Evolutionary conservation across 2,888 invertebrate species (phyloP).

Genomic region (Acanthococcus lagerstroemiae): DNA sequence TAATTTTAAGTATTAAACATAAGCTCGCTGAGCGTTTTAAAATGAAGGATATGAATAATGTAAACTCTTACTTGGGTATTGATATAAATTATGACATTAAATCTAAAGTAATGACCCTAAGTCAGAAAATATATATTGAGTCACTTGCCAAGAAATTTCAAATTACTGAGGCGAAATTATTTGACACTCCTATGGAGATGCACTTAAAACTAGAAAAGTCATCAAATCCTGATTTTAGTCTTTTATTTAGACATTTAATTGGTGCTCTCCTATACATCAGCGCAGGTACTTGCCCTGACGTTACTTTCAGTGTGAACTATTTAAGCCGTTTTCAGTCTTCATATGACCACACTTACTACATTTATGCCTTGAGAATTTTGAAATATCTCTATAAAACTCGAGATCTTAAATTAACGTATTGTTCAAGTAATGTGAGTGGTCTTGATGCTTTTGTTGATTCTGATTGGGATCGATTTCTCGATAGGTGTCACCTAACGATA

Average conservation of each 20-base stretch:
- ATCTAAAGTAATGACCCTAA: neutral
- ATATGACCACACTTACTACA: constrained; percentile 2
- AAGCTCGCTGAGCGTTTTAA: neutral
- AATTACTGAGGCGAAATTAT: neutral
- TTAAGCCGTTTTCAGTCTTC: neutral
- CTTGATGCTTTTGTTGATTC: constrained; percentile 6
- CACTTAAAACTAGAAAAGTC: neutral
- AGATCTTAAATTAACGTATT: neutral
- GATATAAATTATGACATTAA: constrained; percentile 2
- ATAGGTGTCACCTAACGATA: too few species aligned
- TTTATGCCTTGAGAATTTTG: constrained; percentile 2
- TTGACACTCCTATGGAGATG: constrained; percentile 1
- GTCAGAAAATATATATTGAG: constrained; percentile 14
- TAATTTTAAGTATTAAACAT: neutral
- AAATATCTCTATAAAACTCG: constrained; percentile 8
- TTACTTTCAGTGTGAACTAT: constrained; percentile 5
- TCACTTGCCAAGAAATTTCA: neutral
- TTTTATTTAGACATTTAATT: constrained; percentile 2
- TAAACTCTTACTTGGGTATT: neutral
- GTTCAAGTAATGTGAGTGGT: neutral
- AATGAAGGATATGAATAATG: constrained; percentile 7
- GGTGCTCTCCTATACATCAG: too few species aligned
- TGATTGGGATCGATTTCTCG: too few species aligned
- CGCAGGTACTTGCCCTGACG: too few species aligned
- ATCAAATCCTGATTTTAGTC: neutral